These are phyloP conservation scores for Neodontobutis hainanensis DNA, from an alignment of 2,113 vertebrate genomes.

Conservation along the genomic window DNA sequence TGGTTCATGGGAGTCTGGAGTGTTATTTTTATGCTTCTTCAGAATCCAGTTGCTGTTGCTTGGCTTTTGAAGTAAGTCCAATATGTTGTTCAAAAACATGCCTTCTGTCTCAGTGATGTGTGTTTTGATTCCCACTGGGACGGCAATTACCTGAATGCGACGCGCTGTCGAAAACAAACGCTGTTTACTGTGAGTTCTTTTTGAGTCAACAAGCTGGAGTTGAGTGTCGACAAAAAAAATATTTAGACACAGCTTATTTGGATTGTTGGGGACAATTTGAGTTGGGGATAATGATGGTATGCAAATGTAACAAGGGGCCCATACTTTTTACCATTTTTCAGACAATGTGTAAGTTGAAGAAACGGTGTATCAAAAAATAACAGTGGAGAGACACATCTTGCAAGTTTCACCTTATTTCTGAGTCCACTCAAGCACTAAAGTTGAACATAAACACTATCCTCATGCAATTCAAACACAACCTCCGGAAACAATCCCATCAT, in stretches of 20 bases:
- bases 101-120: slow-evolving; percentile 24
- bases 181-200: slow-evolving; percentile 18
- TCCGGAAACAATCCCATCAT: slow-evolving; percentile 4
- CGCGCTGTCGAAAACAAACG: slow-evolving; percentile 7
- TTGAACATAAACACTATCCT: slow-evolving; percentile 1
- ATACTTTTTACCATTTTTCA: too few relatives aligned
- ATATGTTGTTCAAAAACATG: slow-evolving; percentile 16
- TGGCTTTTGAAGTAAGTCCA: slow-evolving; percentile 27
- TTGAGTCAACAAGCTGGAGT: neutral
- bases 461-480: neutral
- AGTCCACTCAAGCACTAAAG: slow-evolving; percentile 1
- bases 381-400: neutral
- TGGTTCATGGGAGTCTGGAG: neutral
- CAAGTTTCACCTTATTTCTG: neutral
- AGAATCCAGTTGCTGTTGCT: neutral
- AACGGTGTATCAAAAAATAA: too few relatives aligned
- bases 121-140: slow-evolving; percentile 11
- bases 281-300: neutral
- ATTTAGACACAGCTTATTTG: neutral
- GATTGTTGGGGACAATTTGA: neutral
- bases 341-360: too few relatives aligned
- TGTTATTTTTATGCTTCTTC: neutral
- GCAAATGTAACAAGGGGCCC: neutral
- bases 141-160: neutral
- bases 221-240: slow-evolving; percentile 8